Conservation (phyloP, 1,140 invertebrate genomes). For the Aphelinus atriplicis region DNA sequence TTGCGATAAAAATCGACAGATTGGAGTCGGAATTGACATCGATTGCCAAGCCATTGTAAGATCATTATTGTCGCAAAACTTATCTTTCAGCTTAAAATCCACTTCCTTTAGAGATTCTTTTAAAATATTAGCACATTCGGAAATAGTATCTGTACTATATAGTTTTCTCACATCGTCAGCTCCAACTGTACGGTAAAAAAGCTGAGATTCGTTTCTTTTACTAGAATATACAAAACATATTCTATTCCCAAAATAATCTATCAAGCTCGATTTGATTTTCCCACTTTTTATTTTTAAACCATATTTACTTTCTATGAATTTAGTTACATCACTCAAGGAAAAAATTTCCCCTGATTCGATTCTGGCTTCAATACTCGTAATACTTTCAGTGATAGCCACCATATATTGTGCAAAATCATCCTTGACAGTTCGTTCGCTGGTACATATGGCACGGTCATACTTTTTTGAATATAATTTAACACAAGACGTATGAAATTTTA, state of each 20-base stretch:
- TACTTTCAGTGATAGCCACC: neutral
- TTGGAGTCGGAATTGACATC: neutral
- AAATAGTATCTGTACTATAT: neutral
- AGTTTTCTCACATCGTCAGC: neutral
- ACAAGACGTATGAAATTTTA: conserved; percentile 6
- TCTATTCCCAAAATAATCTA: neutral
- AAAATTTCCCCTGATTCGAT: conserved; percentile 10
- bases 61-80: neutral
- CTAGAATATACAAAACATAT: neutral
- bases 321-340: neutral
- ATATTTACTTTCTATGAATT: neutral
- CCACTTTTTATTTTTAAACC: neutral
- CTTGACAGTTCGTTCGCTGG: too few species aligned
- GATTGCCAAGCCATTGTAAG: neutral
- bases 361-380: neutral
- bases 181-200: neutral
- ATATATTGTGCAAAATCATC: neutral
- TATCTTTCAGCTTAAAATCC: neutral
- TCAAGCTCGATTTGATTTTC: neutral
- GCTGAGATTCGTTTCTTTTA: neutral
- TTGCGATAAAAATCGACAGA: neutral
- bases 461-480: neutral
- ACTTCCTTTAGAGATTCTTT: neutral
- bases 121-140: neutral
- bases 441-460: neutral